These are phyloP conservation scores for Cerastoderma edule DNA, from an alignment of 2,888 invertebrate genomes.

Conservation along the genomic window DNA sequence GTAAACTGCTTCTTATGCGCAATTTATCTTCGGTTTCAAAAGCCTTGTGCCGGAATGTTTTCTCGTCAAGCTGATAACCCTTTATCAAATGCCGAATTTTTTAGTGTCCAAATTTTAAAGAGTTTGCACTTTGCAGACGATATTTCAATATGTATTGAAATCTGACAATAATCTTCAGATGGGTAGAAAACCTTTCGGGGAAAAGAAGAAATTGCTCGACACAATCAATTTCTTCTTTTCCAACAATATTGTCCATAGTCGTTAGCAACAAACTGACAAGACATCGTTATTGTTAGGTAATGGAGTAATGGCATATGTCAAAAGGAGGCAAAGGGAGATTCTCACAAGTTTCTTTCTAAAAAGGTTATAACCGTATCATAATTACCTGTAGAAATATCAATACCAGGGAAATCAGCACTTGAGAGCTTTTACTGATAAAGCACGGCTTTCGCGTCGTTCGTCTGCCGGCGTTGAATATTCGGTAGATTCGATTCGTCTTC, in stretches of 20 bases:
- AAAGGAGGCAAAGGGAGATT: too few relatives aligned
- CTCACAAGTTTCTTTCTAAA: too few relatives aligned
- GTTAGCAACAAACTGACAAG: neutral
- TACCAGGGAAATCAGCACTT: slow-evolving; percentile 68
- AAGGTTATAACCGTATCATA: neutral
- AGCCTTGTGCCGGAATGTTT: too few relatives aligned
- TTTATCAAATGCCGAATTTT: too few relatives aligned
- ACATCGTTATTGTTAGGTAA: neutral
- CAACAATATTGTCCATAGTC: neutral
- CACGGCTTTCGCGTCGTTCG: slow-evolving; percentile 69
- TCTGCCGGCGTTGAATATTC: slow-evolving; percentile 75
- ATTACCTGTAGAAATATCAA: slow-evolving; percentile 75
- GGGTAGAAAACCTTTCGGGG: too few relatives aligned
- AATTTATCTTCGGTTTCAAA: too few relatives aligned
- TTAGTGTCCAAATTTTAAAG: too few relatives aligned
- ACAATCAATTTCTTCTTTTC: neutral
- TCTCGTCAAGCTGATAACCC: too few relatives aligned
- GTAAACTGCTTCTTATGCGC: too few relatives aligned
- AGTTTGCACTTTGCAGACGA: too few relatives aligned
- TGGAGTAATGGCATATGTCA: neutral
- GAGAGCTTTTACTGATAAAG: slow-evolving; percentile 75
- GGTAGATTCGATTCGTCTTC: slow-evolving; percentile 79
- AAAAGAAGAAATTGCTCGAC: neutral
- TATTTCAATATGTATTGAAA: too few relatives aligned
- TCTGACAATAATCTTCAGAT: too few relatives aligned